A percentile compares a stretch with the other conserved stretches of the same genome.
phyloP scores from a whole-genome alignment of 2,888 invertebrate genomes.

The Plagodis dolabraria region DNA sequence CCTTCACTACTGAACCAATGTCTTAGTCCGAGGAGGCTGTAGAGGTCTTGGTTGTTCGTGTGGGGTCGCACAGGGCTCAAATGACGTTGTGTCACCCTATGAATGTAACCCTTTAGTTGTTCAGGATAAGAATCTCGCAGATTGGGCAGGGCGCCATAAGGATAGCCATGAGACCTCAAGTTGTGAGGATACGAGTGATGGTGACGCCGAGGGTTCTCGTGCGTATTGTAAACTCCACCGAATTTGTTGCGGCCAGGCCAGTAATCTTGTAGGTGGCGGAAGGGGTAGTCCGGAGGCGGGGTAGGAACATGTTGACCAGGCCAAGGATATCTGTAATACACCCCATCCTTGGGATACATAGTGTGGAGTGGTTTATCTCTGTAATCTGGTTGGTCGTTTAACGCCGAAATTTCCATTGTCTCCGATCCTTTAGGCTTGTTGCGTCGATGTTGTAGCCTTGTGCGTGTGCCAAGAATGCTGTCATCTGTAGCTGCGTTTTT shows the following conservation, averaged over 20 bases:
- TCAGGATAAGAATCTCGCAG: slow-evolving; percentile 59
- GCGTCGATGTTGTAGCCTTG: slow-evolving; percentile 75
- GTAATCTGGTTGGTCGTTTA: slow-evolving; percentile 39
- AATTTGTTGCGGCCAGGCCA: slow-evolving; percentile 71
- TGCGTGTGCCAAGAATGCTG: slow-evolving; percentile 72
- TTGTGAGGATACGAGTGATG: slow-evolving; percentile 76
- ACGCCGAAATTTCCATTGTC: slow-evolving; percentile 39
- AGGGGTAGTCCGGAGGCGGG: slow-evolving; percentile 74
- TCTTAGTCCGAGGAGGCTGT: slow-evolving; percentile 75
- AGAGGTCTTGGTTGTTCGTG: slow-evolving; percentile 70
- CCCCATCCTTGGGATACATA: slow-evolving; percentile 54
- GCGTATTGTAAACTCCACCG: slow-evolving; percentile 72
- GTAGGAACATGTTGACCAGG: slow-evolving; percentile 67
- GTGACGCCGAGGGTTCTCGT: slow-evolving; percentile 75
- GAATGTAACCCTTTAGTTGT: slow-evolving; percentile 62
- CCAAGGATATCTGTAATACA: slow-evolving; percentile 75
- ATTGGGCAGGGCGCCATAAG: slow-evolving; percentile 53
- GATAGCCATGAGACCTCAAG: slow-evolving; percentile 64
- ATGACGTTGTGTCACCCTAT: slow-evolving; percentile 59
- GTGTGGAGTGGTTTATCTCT: slow-evolving; percentile 39
- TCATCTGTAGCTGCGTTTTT: slow-evolving; percentile 64
- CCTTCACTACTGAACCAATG: slow-evolving; percentile 81
- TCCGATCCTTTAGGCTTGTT: slow-evolving; percentile 65
- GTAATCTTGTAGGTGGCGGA: slow-evolving; percentile 76
- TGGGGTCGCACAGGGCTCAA: slow-evolving; percentile 59